Base-by-base conservation (phyloP, 2,113 vertebrate genomes). In the Chionomys nivalis region DNA sequence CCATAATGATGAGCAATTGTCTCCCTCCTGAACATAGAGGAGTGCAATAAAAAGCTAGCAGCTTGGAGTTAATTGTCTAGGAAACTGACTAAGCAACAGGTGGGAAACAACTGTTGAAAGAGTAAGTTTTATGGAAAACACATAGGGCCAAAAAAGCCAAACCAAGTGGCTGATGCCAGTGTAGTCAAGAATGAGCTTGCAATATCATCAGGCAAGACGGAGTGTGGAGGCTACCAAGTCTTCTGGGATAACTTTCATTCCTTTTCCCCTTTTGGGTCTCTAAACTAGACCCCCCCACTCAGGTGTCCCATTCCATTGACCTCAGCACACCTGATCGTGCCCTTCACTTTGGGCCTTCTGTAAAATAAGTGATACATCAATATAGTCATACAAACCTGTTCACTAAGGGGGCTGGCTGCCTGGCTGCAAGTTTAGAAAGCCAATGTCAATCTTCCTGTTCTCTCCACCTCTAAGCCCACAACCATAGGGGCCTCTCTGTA, bases 1-100 rank as follows among this genome's bases (percentile, higher is more conserved):
- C 44, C 72, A n/a, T 47, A 33, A 77, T 19, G 68, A 63, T 73
- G 77, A 8, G 9, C 63, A 55, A 13, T 68, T 31, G 19, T 58
- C 52, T 96, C 63, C 65, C 72, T 96, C 89, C 33, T n/a, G 31
- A 73, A 86, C 91, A 79, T 81, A 94, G 79, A 92, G 42, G 36
- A 73, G 47, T 83, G 75, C 79, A 76, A 63, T 44, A 63, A 94
- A 94, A 94, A 90, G 65, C 42, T n/a, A 77, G 58, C 72, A 89
- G 61, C 58, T 92, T 39, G 9, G 72, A 95, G 13, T 63, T 93
- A 92, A 95, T 95, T 91, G 87, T 47, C 91, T 96, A 93, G 93
- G 66, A 93, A 97, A n/a, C 88, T 49, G 77, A 95, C 95, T 93
- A 92, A 95, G 83, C 70, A 90, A 89, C 87, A 79, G 73, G 52